Evolutionary conservation across 2,113 vertebrate genomes (phyloP), one percentile per base, ranked within the genome.

Genomic region (Calidris pugnax): DNA sequence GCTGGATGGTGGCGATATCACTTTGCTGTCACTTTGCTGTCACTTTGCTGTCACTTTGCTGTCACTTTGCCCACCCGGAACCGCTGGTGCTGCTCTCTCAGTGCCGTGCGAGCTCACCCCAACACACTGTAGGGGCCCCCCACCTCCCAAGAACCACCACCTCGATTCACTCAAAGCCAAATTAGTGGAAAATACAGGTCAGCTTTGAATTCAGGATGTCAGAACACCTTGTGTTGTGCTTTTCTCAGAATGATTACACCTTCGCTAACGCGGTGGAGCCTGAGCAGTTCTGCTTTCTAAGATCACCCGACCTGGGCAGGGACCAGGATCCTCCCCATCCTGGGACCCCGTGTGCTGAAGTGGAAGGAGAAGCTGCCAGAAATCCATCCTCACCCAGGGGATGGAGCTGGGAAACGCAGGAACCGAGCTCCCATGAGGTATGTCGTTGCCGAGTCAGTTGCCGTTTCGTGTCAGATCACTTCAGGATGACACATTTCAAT

Each of bases 91-190:
- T 1, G 3, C 62, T 6, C 4, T 1, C 32, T 10, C 43, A 3
- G 67, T 2, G 1, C 45, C 1, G 1, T 2, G 26, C 1, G 47
- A 79, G 79, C 57, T 5, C 10, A 13, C 4, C 11, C 24, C 10
- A 4, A 6, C 1, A 15, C 2, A 0, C 20, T 2, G 41, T 3
- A 0, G 22, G 33, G 30, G 23, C 7, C 35, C 51, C n/a, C 50
- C 56, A 23, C 57, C 63, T 6, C 39, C n/a, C 4, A 14, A 20
- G 35, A 41, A 43, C 4, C 22, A 21, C n/a, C 63, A 32, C 12
- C 47, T 73, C 72, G 2, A n/a, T 30, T 69, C 41, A 16, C 19
- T 28, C 18, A 6, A 32, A 66, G 23, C 1, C 20, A 64, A 66
- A 45, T 27, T 1, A 35, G 37, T 26, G 71, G 59, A 33, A 92